These are phyloP conservation scores for Bemisia tabaci DNA, from an alignment of 1,140 invertebrate species.

Conservation along the genomic window DNA sequence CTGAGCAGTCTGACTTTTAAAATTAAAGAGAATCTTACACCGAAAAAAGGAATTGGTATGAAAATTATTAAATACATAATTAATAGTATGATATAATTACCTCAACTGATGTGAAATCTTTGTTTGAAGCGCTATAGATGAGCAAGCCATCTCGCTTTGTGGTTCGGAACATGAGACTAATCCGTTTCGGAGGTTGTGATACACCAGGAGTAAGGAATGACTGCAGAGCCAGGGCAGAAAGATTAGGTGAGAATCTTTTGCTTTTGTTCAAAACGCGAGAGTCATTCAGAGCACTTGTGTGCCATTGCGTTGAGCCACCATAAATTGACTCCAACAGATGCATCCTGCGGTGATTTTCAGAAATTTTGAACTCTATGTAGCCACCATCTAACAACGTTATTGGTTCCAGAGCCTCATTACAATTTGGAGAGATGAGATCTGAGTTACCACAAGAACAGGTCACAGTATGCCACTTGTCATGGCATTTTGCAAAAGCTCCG, in stretches of 20 bases:
- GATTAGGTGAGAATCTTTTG: constrained; percentile 11
- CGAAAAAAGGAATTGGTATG: neutral
- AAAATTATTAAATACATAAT: constrained; percentile 6
- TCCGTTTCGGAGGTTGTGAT: constrained; percentile 41
- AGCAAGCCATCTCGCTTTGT: constrained; percentile 58
- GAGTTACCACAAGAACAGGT: constrained; percentile 50
- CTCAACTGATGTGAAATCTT: constrained; percentile 72
- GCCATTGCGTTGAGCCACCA: constrained; percentile 52
- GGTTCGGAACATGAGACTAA: constrained; percentile 72
- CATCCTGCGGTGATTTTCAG: constrained; percentile 71
- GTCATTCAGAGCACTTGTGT: constrained; percentile 11
- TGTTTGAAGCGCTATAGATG: constrained; percentile 69
- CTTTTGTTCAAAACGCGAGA: constrained; percentile 8
- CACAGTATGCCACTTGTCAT: constrained; percentile 66
- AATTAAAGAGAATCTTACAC: constrained; percentile 1
- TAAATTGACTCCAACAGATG: constrained; percentile 66
- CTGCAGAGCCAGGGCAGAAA: constrained; percentile 2
- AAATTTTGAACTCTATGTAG: constrained; percentile 63
- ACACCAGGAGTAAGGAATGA: constrained; percentile 9
- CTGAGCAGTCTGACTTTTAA: too few relatives aligned
- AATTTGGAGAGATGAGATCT: constrained; percentile 58
- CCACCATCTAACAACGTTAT: constrained; percentile 61
- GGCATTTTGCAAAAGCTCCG: constrained; percentile 49
- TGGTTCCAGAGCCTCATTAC: constrained; percentile 57
- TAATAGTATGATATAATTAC: constrained; percentile 32